phyloP scores from a whole-genome alignment of 2,888 invertebrate species.

The Patella caerulea region DNA sequence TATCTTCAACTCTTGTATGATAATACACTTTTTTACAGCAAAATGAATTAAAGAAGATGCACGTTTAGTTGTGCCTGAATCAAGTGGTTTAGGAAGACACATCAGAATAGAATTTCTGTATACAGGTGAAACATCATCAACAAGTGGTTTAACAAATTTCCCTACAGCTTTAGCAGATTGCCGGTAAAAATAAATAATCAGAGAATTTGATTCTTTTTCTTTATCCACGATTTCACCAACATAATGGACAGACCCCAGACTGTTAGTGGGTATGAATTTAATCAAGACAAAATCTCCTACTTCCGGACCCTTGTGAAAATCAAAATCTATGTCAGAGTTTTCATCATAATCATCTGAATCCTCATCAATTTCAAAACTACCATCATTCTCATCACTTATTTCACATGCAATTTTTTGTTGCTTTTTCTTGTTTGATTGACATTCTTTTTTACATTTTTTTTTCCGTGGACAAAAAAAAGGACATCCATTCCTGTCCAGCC shows the following conservation, averaged over 20 bases:
- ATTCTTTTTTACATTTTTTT: neutral
- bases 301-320: neutral
- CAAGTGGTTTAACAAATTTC: neutral
- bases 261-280: neutral
- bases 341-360: neutral
- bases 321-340: neutral
- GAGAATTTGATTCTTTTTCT: neutral
- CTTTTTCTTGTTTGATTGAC: neutral
- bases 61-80: neutral
- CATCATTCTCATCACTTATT: neutral
- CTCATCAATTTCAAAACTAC: neutral
- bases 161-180: neutral
- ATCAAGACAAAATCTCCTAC: neutral
- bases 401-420: too few species aligned
- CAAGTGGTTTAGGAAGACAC: neutral
- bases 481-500: constrained; percentile 8
- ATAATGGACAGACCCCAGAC: neutral
- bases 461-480: neutral
- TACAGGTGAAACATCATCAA: neutral
- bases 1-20: too few species aligned
- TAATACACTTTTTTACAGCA: neutral
- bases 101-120: neutral
- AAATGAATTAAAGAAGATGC: neutral
- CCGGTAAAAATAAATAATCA: neutral
- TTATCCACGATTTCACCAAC: neutral